Percentiles rank a stretch among this genome's conserved stretches.
Evolutionary conservation across 2,888 invertebrate species (phyloP).

Genomic region (Muschampia plurimacula): DNA sequence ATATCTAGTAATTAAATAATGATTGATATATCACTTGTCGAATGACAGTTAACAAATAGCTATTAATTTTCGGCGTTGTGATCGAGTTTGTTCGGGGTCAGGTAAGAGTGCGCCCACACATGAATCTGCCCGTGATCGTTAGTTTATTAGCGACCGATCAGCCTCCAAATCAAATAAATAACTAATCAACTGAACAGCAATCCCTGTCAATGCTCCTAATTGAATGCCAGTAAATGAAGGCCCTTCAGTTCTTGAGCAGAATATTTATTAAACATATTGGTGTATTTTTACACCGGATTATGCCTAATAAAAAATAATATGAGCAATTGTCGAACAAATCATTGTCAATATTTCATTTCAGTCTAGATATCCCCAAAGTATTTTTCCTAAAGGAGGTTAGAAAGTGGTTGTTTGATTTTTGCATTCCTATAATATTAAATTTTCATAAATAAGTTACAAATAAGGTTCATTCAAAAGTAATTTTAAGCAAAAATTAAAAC

Average conservation of each 20-base stretch:
- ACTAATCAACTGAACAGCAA: slow-evolving; percentile 62
- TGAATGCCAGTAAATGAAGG: background rate
- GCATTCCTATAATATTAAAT: too few relatives aligned
- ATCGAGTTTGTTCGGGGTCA: slow-evolving; percentile 58
- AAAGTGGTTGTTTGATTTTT: too few relatives aligned
- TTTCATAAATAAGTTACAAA: too few relatives aligned
- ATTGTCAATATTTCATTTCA: too few relatives aligned
- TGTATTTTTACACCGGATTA: background rate
- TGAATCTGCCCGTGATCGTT: slow-evolving; percentile 61
- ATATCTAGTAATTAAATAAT: slow-evolving; percentile 67
- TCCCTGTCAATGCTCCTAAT: slow-evolving; percentile 33
- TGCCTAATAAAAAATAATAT: background rate
- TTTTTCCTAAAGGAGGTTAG: too few relatives aligned
- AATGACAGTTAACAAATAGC: slow-evolving; percentile 77
- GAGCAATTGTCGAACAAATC: too few relatives aligned
- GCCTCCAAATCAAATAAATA: slow-evolving; percentile 66
- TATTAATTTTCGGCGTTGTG: slow-evolving; percentile 69
- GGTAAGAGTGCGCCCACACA: slow-evolving; percentile 49
- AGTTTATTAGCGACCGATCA: slow-evolving; percentile 70
- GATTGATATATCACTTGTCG: slow-evolving; percentile 61
- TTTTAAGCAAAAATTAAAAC: too few relatives aligned
- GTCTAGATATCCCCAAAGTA: too few relatives aligned
- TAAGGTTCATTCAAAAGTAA: too few relatives aligned
- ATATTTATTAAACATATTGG: background rate
- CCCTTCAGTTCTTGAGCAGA: background rate